Base-by-base conservation (phyloP, 1,140 invertebrate species). In the Cecropterus lyciades region DNA sequence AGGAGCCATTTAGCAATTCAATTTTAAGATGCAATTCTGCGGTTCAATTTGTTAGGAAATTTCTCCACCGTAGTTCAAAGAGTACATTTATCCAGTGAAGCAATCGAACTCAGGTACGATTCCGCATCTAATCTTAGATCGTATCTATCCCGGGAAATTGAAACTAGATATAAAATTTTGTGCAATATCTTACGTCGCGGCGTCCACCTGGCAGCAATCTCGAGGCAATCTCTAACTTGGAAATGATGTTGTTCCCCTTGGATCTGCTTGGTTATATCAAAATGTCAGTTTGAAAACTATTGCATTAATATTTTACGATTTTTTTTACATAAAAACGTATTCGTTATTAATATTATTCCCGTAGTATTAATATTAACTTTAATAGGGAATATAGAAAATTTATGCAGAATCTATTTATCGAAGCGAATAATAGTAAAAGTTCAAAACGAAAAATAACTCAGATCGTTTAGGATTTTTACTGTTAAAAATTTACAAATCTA, bases 131-230 rank as follows among this genome's bases (percentile, higher is more conserved):
- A 73, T 73, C 71, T 70, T 48, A 60, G 68, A 73, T 69, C 60
- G 65, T 57, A 70, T 65, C 71, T 59, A 59, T 60, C 16, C 27
- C 15, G 69, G 60, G 67, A 69, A 70, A 73, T 73, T 73, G 71
- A 73, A 70, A 70, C 59, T 69, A 73, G 65, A 73, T 73, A 73
- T 73, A 73, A 69, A 72, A 73, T 67, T 69, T 67, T 73, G 57
- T 57, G 67, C 65, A 70, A 73, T 70, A 69, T 70, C 57, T 60
- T 60, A 37, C 57, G 45, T 60, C 57, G 27, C 67, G 42, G 52
- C 64, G 71, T 73, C 67, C 71, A 73, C 71, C 71, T 73, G 65
- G 63, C 40, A 20, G 71, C 57, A 70, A 66, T 69, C 64, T 65
- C 57, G 46, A 67, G 45, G 40, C 51, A 70, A 69, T 69, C 62